Percentiles rank a stretch among this genome's conserved stretches.
phyloP scores from a whole-genome alignment of 1,140 invertebrate species.

The Gonatopus flavifemur region DNA sequence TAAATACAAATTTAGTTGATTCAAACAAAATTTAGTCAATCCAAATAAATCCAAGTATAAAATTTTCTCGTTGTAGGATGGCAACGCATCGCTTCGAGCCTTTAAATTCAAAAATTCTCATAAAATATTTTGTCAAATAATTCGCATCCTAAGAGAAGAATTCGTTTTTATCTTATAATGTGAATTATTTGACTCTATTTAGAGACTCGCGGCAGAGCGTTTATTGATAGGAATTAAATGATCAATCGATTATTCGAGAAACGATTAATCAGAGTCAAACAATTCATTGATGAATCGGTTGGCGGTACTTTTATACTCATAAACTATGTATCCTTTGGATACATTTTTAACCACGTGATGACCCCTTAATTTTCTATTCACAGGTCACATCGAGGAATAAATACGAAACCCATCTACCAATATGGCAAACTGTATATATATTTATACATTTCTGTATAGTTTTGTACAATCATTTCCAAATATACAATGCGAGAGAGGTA shows the following conservation, averaged over 20 bases:
- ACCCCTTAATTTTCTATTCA: slow-evolving; percentile 23
- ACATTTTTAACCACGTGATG: not conserved
- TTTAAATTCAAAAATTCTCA: too few species aligned
- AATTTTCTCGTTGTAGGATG: too few species aligned
- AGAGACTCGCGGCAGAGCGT: not conserved
- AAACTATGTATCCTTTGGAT: not conserved
- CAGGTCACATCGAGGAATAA: slow-evolving; percentile 67
- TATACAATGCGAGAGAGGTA: slow-evolving; percentile 65
- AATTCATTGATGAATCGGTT: not conserved
- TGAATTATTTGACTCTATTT: not conserved
- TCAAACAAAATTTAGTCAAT: too few species aligned
- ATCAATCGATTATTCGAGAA: not conserved
- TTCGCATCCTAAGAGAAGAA: not conserved
- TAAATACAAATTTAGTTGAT: too few species aligned
- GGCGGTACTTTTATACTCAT: not conserved
- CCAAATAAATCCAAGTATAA: not conserved
- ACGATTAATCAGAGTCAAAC: not conserved
- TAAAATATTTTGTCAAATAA: too few species aligned
- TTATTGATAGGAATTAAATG: not conserved
- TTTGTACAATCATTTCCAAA: slow-evolving; percentile 66
- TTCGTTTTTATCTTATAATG: slow-evolving; percentile 10
- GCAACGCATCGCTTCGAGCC: too few species aligned
- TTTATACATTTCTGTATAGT: slow-evolving; percentile 69
- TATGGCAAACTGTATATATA: slow-evolving; percentile 71
- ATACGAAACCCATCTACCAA: slow-evolving; percentile 69